Evolutionary conservation across 35 echinoderm and acorn worm species (phyloP).

Genomic region (Ptychodera flava): DNA sequence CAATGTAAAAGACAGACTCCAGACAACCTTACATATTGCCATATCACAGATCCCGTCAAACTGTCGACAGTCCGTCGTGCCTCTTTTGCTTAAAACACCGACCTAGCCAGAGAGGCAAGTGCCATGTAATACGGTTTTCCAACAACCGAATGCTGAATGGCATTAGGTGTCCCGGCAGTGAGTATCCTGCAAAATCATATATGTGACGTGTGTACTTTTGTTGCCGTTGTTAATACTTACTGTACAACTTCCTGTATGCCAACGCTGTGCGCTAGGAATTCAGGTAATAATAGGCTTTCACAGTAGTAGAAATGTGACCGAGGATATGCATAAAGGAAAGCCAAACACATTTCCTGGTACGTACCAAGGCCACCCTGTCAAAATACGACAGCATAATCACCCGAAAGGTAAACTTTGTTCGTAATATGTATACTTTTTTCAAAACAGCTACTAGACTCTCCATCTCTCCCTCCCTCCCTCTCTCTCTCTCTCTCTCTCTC

Average conservation of each 20-base stretch:
- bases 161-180: neutral
- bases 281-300: neutral
- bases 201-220: neutral
- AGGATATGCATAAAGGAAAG: neutral
- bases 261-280: neutral
- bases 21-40: too few relatives aligned
- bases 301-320: neutral
- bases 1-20: too few relatives aligned
- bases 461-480: too few relatives aligned
- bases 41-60: too few relatives aligned
- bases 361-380: neutral
- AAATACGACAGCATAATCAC: too few relatives aligned
- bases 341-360: neutral
- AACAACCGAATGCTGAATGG: neutral
- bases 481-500: too few relatives aligned
- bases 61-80: too few relatives aligned
- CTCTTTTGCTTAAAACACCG: neutral
- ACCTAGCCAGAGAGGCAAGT: neutral
- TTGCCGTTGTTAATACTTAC: neutral
- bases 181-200: neutral
- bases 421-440: too few relatives aligned
- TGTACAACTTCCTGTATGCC: neutral
- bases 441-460: too few relatives aligned
- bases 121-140: neutral
- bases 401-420: too few relatives aligned